phyloP scores from a whole-genome alignment of 2,113 vertebrate genomes.

The Falcunculus frontatus region DNA sequence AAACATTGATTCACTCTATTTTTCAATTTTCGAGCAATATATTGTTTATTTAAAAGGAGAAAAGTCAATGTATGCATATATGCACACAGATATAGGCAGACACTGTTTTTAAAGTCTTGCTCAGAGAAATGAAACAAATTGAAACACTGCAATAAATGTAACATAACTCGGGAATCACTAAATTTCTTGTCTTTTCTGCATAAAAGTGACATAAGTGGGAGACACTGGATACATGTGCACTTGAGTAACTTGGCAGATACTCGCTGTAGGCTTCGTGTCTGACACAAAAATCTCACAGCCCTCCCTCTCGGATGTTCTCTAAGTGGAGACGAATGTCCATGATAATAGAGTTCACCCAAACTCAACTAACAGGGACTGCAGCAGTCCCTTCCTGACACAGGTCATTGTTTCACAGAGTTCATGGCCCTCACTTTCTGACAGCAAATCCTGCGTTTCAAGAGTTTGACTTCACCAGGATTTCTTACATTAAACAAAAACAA shows the following conservation, averaged over 20 bases:
- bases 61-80: background rate
- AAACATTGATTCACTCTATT: background rate
- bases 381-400: background rate
- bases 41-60: background rate
- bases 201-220: background rate
- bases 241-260: background rate
- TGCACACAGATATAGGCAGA: background rate
- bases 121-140: background rate
- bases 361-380: background rate
- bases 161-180: background rate
- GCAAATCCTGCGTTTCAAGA: background rate
- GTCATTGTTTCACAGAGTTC: background rate
- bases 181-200: background rate
- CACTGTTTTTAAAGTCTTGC: background rate
- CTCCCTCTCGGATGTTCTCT: background rate
- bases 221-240: background rate
- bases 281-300: conserved; percentile 16
- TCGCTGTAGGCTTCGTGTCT: background rate
- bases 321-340: background rate
- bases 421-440: accelerated
- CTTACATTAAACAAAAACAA: too few species aligned
- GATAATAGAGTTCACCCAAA: background rate
- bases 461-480: background rate
- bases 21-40: background rate
- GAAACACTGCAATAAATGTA: background rate